Evolutionary conservation across 2,888 invertebrate genomes (phyloP), one percentile per base, ranked within the genome.

Genomic region (Cryptus viduatorius): DNA sequence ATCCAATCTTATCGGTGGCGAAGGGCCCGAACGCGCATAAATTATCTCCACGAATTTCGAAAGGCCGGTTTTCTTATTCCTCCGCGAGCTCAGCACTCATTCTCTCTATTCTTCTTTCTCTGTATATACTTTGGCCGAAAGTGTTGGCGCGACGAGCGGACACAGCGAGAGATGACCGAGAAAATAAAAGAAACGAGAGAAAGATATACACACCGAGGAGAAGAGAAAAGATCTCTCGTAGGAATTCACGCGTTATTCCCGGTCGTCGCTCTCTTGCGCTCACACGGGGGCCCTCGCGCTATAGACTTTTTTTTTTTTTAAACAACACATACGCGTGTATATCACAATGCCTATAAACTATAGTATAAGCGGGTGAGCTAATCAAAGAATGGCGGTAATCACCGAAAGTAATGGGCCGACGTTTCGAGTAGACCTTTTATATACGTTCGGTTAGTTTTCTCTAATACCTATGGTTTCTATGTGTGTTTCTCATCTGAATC

Each of bases 1-100:
- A 92, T 91, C 92, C 92, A 92, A 91, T 93, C 93, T 93, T 93
- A 93, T 93, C 93, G 92, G 85, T 88, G 89, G 88, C 90, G 89
- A 90, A 91, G 91, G 90, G 89, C 89, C 88, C 76, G 85, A 79
- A 77, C 89, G 88, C 87, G 91, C 91, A 93, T 93, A 93, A 93
- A 92, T 93, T 93, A 92, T 92, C 91, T 89, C 90, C 89, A 90
- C 89, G 90, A 89, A 92, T 92, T 92, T 92, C 91, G 90, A 92
- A 91, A 92, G 85, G 83, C 86, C 85, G 14, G 14, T 83, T 82
- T 73, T 75, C 82, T 82, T 83, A 79, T 48, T 65, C 65, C 67
- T 56, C 61, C 44, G n/a, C 71, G 16, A 7, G 46, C 37, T 72
- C 42, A n/a, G 8, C n/a, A 1, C 4, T 31, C 69, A 61, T 42